Base-by-base conservation (phyloP, 2,113 vertebrate genomes). In the Cercopithecus mona region DNA sequence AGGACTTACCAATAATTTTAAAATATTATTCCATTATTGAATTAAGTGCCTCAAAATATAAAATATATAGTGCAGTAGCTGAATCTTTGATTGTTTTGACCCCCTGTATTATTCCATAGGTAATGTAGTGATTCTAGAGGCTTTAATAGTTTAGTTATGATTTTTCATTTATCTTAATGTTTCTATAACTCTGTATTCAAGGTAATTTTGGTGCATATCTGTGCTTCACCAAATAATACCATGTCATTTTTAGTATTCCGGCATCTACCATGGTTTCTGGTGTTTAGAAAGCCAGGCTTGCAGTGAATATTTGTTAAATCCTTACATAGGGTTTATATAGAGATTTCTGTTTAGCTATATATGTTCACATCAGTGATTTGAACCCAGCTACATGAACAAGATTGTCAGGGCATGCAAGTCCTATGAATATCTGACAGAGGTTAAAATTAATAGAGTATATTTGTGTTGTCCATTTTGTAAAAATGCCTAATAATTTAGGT, bases 221-320 rank as follows among this genome's bases (percentile, higher is more conserved):
- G 0, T 84, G 43, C 48, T 70, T 93, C 14, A 59, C 45, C 59
- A 88, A 48, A 14, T 70, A 80, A 14, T 10, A 75, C 38, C 96
- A 40, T 87, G 55, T 88, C 88, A 86, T 93, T 91, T 84, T 48
- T 73, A 72, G 27, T 6, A 14, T 96, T 78, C 40, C 18, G 81
- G 8, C 70, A 45, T 73, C 23, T 81, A 90, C 45, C 30, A 23
- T 88, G 35, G n/a, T 95, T 70, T 73, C 20, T 95, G 35, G 52
- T 94, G 40, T 48, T 93, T 75, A 73, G 25, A 83, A 83, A 38
- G 14, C 18, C 30, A 38, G 14, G 11, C 30, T 78, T 84, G 14
- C 25, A 85, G n/a, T 75, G 70, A 96, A 80, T 96, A 82, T 52
- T 90, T 84, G 25, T 85, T 68, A 70, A 88, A 80, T 93, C 6